Evolutionary conservation across 2,888 invertebrate species (phyloP).

Genomic region (Lordiphosa fenestrarum): DNA sequence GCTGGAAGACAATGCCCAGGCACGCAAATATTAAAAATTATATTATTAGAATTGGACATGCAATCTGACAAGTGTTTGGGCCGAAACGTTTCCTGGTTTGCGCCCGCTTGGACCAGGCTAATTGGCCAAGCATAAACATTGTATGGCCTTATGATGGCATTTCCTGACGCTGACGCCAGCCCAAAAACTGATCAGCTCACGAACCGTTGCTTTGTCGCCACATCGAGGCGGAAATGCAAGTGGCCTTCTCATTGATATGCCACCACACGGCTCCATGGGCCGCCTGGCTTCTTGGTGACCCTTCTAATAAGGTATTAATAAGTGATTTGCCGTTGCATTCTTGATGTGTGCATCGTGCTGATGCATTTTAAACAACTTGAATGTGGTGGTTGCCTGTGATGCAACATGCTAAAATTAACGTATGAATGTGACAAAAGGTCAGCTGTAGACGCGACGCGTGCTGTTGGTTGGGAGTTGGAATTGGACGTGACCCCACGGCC

Average conservation of each 20-base stretch:
- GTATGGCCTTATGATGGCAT: slow-evolving; percentile 47
- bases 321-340: slow-evolving; percentile 51
- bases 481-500: slow-evolving; percentile 12
- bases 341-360: slow-evolving; percentile 40
- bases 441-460: too few relatives aligned
- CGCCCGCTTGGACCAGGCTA: slow-evolving; percentile 46
- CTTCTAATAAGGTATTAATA: slow-evolving; percentile 74
- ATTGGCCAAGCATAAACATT: slow-evolving; percentile 52
- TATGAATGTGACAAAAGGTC: too few relatives aligned
- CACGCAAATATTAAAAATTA: slow-evolving; percentile 71
- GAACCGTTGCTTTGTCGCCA: slow-evolving; percentile 43
- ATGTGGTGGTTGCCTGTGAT: slow-evolving; percentile 9
- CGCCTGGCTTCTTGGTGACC: slow-evolving; percentile 19
- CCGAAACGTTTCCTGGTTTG: slow-evolving; percentile 65
- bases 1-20: slow-evolving; percentile 51
- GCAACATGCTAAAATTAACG: slow-evolving; percentile 46
- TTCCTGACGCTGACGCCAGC: slow-evolving; percentile 47
- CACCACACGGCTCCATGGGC: slow-evolving; percentile 27
- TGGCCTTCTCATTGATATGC: slow-evolving; percentile 67
- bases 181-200: slow-evolving; percentile 23
- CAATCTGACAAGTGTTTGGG: slow-evolving; percentile 78
- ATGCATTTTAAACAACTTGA: slow-evolving; percentile 52
- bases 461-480: too few relatives aligned
- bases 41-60: slow-evolving; percentile 78
- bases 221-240: slow-evolving; percentile 59